Conservation (phyloP, 35 echinoderm and acorn worm genomes). For the Apostichopus japonicus region DNA sequence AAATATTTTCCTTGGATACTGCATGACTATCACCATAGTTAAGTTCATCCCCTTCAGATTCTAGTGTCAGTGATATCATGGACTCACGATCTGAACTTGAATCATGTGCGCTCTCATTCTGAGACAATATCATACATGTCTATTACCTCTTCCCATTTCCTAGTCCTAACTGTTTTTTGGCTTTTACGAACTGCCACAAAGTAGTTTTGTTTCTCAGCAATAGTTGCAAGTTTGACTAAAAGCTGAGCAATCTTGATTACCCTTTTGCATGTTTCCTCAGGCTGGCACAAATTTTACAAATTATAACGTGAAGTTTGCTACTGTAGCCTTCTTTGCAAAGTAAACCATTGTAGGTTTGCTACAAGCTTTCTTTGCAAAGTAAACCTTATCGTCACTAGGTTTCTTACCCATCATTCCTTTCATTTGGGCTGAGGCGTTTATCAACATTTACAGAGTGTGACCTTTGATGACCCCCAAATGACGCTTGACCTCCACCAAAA, state of each 20-base stretch:
- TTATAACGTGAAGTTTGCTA: neutral
- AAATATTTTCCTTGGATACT: constrained; percentile 38
- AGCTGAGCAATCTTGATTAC: constrained; percentile 26
- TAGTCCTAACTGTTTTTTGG: neutral
- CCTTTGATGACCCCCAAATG: too few species aligned
- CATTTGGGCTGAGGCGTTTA: neutral
- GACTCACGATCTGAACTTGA: neutral
- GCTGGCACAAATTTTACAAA: constrained; percentile 31
- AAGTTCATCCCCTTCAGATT: constrained; percentile 8
- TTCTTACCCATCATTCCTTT: constrained; percentile 24
- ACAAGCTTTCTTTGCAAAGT: constrained; percentile 14
- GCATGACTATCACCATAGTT: neutral
- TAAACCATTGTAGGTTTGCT: neutral
- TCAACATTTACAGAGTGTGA: too few species aligned
- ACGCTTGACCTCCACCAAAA: too few species aligned
- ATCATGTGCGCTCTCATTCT: constrained; percentile 16
- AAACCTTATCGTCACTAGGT: neutral
- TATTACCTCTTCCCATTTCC: constrained; percentile 1
- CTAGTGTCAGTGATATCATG: constrained; percentile 8
- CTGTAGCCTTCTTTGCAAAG: neutral
- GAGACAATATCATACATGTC: neutral
- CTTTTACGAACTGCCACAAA: constrained; percentile 31
- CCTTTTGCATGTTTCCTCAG: neutral
- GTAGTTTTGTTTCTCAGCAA: constrained; percentile 4
- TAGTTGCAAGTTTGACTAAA: constrained; percentile 41